Evolutionary conservation across 1,140 invertebrate genomes (phyloP), one percentile per base, ranked within the genome.

Genomic region (Cotesia glomerata): DNA sequence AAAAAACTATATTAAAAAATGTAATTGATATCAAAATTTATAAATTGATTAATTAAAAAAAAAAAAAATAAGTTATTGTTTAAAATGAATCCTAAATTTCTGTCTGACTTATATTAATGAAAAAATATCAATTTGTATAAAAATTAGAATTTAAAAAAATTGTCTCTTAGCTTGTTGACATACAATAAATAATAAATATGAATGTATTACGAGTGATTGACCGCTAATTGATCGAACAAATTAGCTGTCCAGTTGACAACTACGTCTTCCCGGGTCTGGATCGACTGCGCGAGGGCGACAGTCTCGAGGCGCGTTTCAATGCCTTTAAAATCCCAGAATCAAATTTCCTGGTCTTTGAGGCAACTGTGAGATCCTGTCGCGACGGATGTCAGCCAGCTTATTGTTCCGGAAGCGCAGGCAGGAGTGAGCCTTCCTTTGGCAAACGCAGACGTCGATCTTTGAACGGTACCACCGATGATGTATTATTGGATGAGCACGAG

Each of bases 241-340:
- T 14, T 54, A 95, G 95, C 32, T 97, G 95, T 80, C 95, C 95
- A 0, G 94, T 97, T 0, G 95, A 97, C 86, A 93, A 94, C 51
- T 95, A 94, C 81, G 95, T 97, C 0, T 97, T 97, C 86, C 95
- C 95, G 0, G 94, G 95, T 80, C 82, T 97, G 74, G 95, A 97
- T 80, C 92, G 94, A 80, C 90, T 95, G 0, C 89, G 95, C 26
- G 94, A 92, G 78, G 94, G 94, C 0, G 95, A 96, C 78, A 95
- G 94, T 8, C 86, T 97, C 5, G 95, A 97, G 87, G 95, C 95
- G 0, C 89, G 95, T 76, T 97, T 97, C 81, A 96, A 97, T 86
- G 96, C 96, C 1, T 97, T 97, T 78, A 97, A 97, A 86, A 96
- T 97, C 78, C 96, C 96, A 0, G 95, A 97, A 88, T 97, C 95